Conservation (phyloP, 2,797 vertebrate genomes). For the Dryobates pubescens region DNA sequence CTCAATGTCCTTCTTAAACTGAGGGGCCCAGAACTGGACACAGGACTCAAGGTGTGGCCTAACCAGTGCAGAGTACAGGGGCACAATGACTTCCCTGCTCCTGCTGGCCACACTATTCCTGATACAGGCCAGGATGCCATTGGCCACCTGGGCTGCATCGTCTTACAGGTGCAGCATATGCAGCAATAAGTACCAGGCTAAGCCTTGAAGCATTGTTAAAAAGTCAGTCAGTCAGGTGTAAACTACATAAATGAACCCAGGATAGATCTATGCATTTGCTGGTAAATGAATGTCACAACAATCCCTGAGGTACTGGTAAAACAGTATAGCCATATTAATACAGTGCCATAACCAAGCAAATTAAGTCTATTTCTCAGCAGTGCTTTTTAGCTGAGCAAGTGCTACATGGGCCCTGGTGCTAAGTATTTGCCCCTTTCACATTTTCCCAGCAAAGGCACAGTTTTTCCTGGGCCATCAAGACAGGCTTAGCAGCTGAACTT, state of each 20-base stretch:
- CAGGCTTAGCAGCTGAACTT: background rate
- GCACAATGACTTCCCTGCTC: too few relatives aligned
- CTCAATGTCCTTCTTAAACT: too few relatives aligned
- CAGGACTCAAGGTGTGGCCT: too few relatives aligned
- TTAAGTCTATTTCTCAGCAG: background rate
- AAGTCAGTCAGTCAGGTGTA: background rate
- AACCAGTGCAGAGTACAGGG: too few relatives aligned
- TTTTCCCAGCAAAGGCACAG: background rate
- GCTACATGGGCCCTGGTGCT: background rate
- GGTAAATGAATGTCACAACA: background rate
- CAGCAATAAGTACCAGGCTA: background rate
- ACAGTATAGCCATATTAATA: background rate
- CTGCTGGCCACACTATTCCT: too few relatives aligned
- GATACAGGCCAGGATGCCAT: too few relatives aligned
- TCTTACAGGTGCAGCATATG: background rate
- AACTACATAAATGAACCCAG: background rate
- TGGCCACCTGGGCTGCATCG: too few relatives aligned
- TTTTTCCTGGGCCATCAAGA: background rate
- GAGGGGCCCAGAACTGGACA: too few relatives aligned
- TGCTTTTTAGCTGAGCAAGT: background rate
- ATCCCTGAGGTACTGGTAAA: background rate
- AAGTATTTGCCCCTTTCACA: background rate
- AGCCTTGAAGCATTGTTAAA: background rate
- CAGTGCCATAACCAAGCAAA: background rate
- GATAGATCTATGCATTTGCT: background rate